Evolutionary conservation across 2,113 vertebrate species (phyloP).

Genomic region (Carlito syrichta): DNA sequence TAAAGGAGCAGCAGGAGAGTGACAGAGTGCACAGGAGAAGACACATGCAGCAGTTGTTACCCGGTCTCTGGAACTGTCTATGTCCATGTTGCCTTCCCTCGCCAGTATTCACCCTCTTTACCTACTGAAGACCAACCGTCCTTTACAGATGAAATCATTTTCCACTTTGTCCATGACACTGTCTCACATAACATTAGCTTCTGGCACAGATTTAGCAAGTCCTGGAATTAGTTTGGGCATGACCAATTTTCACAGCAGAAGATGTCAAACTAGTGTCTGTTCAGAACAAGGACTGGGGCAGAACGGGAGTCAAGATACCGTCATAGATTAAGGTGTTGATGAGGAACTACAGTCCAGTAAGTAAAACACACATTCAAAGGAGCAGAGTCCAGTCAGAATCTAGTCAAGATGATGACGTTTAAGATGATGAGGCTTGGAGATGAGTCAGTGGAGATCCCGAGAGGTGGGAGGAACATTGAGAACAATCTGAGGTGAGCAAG

Average conservation of each 20-base stretch:
- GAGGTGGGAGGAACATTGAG: neutral
- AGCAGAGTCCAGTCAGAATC: neutral
- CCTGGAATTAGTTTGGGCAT: neutral
- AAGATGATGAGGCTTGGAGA: neutral
- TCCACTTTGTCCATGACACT: neutral
- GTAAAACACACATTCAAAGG: neutral
- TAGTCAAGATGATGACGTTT: no score
- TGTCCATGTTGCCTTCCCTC: no score
- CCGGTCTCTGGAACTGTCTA: fast-evolving
- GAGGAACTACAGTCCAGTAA: neutral
- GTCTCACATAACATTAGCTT: neutral
- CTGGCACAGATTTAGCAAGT: no score
- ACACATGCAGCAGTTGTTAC: neutral
- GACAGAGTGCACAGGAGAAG: neutral
- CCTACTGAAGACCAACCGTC: neutral
- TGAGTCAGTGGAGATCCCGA: neutral
- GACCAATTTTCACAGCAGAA: neutral
- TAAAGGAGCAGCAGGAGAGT: neutral
- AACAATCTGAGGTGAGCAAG: neutral
- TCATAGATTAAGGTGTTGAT: neutral
- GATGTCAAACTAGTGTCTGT: neutral
- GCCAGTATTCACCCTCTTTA: neutral
- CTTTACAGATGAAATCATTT: neutral
- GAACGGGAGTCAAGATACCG: neutral
- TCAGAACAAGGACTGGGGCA: neutral